phyloP scores from a whole-genome alignment of 2,888 invertebrate species.

The Athetis lepigone region DNA sequence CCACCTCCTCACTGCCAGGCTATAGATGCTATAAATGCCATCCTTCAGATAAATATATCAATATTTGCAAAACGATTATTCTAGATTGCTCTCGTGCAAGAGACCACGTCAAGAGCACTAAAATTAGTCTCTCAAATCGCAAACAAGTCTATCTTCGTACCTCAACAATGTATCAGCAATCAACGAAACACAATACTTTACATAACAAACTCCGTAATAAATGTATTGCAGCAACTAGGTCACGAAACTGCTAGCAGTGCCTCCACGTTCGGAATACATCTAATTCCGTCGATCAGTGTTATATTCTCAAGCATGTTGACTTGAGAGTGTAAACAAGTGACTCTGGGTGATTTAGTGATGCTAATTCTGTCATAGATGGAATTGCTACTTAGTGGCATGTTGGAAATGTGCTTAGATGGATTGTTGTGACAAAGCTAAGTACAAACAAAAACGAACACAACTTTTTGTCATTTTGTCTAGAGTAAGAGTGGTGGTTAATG shows the following conservation, averaged over 20 bases:
- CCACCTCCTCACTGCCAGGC: too few relatives aligned
- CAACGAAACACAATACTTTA: constrained; percentile 35
- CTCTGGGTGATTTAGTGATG: constrained; percentile 48
- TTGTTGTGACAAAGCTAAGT: too few relatives aligned
- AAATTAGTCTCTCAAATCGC: not conserved
- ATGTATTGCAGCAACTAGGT: constrained; percentile 70
- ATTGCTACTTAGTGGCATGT: constrained; percentile 6
- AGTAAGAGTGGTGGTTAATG: too few relatives aligned
- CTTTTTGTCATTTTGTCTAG: too few relatives aligned
- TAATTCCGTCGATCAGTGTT: constrained; percentile 79
- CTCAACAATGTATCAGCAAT: constrained; percentile 40
- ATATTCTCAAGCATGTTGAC: constrained; percentile 64
- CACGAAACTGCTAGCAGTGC: constrained; percentile 62
- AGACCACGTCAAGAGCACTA: not conserved
- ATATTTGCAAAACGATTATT: too few relatives aligned
- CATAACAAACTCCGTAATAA: constrained; percentile 67
- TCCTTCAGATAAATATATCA: too few relatives aligned
- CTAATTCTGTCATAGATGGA: constrained; percentile 46
- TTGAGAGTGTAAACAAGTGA: constrained; percentile 47
- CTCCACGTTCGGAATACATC: constrained; percentile 76
- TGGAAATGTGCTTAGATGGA: not conserved
- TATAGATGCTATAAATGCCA: too few relatives aligned
- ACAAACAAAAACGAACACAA: too few relatives aligned
- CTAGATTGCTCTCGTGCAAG: not conserved
- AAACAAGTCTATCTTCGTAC: constrained; percentile 52